Percentiles rank a stretch among this genome's conserved stretches.
phyloP scores from a whole-genome alignment of 2,797 vertebrate genomes.

The Myioborus miniatus region DNA sequence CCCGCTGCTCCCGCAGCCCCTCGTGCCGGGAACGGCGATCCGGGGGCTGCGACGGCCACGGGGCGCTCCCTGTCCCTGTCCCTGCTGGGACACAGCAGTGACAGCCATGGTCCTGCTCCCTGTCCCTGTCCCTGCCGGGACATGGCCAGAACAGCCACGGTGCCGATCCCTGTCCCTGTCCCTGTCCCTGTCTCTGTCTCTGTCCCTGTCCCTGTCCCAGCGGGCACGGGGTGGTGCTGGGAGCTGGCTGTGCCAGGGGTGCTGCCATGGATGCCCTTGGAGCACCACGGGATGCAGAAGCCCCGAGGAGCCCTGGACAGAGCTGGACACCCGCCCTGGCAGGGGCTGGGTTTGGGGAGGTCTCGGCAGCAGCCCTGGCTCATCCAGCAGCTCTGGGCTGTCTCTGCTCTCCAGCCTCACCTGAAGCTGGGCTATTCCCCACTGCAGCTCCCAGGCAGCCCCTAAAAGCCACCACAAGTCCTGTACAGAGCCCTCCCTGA shows the following conservation, averaged over 20 bases:
- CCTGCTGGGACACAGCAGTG: accelerated
- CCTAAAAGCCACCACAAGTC: not conserved
- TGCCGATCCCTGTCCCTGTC: no score
- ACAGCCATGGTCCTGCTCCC: accelerated
- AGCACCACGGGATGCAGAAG: not conserved
- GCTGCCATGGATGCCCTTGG: accelerated
- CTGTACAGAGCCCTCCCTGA: accelerated
- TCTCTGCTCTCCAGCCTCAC: not conserved
- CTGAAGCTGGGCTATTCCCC: not conserved
- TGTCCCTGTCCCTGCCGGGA: no score
- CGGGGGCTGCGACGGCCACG: accelerated
- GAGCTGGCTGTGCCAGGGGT: accelerated
- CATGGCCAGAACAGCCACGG: no score
- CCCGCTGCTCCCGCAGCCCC: not conserved
- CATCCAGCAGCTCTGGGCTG: not conserved
- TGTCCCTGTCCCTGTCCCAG: no score
- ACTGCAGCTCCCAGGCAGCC: not conserved
- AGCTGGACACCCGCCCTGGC: not conserved
- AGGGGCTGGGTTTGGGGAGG: not conserved
- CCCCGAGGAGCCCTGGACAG: accelerated
- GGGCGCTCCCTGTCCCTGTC: no score
- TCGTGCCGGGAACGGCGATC: not conserved
- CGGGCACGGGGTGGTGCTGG: accelerated
- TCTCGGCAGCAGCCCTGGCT: no score
- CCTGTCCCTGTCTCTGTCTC: no score